Percentiles rank a stretch among this genome's conserved stretches.
Evolutionary conservation across 30 jellyfish, hydroid and myxozoan genomes (phyloP).

Genomic region (Calvadosia cruxmelitensis): DNA sequence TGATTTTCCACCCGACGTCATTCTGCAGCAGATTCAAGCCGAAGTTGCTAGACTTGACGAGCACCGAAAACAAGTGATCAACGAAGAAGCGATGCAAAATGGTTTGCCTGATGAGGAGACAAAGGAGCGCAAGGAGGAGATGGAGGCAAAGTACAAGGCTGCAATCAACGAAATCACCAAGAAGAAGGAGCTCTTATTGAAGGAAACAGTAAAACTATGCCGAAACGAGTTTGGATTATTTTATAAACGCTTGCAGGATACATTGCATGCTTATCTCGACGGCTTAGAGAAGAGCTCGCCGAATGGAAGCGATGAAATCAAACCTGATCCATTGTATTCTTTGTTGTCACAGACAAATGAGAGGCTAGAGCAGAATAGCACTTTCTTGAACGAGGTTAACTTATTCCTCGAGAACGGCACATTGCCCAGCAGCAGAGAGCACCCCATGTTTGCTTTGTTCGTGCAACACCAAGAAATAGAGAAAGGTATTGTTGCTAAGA

Average conservation of each 20-base stretch:
- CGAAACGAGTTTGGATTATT: not conserved
- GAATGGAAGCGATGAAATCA: not conserved
- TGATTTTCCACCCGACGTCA: not conserved
- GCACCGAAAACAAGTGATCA: not conserved
- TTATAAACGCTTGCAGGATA: not conserved
- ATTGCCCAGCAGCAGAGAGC: not conserved
- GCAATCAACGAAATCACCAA: not conserved
- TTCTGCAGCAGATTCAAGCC: not conserved
- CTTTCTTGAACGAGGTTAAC: not conserved
- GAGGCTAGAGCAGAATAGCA: not conserved
- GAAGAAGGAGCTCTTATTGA: not conserved
- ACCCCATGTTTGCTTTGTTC: not conserved
- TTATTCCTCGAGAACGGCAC: not conserved
- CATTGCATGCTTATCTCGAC: not conserved
- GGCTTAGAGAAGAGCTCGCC: conserved; percentile 17
- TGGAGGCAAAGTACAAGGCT: not conserved
- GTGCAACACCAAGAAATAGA: not conserved
- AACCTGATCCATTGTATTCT: not conserved
- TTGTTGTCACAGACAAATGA: not conserved
- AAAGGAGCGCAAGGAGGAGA: not conserved
- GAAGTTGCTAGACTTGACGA: not conserved
- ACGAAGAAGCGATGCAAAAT: not conserved
- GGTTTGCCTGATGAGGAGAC: conserved; percentile 18
- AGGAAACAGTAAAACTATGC: not conserved
- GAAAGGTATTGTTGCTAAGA: not conserved